Conservation (phyloP, 2,888 invertebrate species). For the Pseudeuparius sepicola region DNA sequence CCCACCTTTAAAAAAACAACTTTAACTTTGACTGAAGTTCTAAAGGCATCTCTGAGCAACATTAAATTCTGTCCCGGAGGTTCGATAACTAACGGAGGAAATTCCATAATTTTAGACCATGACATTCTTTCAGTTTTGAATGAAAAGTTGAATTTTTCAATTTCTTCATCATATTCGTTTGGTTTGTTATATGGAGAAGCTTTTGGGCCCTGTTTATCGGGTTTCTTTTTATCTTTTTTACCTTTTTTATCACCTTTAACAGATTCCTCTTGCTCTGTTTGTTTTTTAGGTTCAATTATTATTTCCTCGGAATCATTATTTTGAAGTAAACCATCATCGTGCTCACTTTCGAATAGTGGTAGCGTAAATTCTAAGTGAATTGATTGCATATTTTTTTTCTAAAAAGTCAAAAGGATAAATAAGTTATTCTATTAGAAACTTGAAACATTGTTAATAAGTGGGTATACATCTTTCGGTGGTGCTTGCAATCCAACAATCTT, state of each 20-base stretch:
- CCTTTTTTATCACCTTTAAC: conserved; percentile 28
- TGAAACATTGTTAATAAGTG: conserved; percentile 4
- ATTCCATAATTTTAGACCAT: conserved; percentile 47
- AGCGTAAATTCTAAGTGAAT: conserved; percentile 46
- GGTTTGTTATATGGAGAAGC: conserved; percentile 25
- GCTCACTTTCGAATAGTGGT: conserved; percentile 43
- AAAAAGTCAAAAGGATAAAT: conserved; percentile 13
- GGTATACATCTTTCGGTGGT: conserved; percentile 43
- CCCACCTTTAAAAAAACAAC: conserved; percentile 45
- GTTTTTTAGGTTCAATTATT: background rate
- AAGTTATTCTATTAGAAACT: conserved; percentile 8
- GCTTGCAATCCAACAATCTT: conserved; percentile 44
- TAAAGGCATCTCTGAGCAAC: conserved; percentile 47
- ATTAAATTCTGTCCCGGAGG: conserved; percentile 42
- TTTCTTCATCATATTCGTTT: conserved; percentile 28
- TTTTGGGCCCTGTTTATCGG: conserved; percentile 20
- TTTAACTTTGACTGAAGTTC: conserved; percentile 41
- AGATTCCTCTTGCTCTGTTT: conserved; percentile 8
- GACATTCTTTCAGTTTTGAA: conserved; percentile 44
- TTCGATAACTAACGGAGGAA: conserved; percentile 40
- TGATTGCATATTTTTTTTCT: conserved; percentile 34
- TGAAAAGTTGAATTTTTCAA: conserved; percentile 31
- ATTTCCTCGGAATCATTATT: conserved; percentile 14
- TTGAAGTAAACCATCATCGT: conserved; percentile 27
- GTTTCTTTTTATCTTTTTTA: conserved; percentile 28